Base-by-base conservation (phyloP, 1,140 invertebrate species). In the Tetragnatha versicolor region DNA sequence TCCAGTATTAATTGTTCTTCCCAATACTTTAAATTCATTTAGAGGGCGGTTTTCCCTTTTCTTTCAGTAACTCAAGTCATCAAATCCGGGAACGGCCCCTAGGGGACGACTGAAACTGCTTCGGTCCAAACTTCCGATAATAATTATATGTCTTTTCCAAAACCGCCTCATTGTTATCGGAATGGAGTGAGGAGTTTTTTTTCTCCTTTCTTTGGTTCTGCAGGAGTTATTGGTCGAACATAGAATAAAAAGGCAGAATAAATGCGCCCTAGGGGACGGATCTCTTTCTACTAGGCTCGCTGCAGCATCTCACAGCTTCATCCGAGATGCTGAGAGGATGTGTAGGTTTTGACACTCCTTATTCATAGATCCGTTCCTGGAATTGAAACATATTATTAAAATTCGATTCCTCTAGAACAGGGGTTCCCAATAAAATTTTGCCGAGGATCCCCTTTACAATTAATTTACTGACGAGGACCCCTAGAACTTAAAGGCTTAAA, bases 131-230 rank as follows among this genome's bases (percentile, higher is more conserved):
- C 69, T 73, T 73, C 69, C 69, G 51, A 73, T 73, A 73, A 73
- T 73, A 73, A 73, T 73, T 73, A 73, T 69, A 69, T 39, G 53
- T 73, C 69, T 45, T 31, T 73, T 73, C 69, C 55, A 73, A 73
- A 73, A 73, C 69, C 69, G 17, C 35, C 53, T 33, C 53, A 45
- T 73, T 73, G 69, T 73, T 73, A 73, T 55, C 51, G 53, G 69
- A 73, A 73, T 37, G 69, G 12, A 25, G 53, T 17, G 12, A 31
- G 29, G n/a, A 31, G 33, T 33, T 20, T 42, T 58, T 73, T 60
- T 73, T 60, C 10, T 22, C 27, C 33, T 29, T 7, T 25, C 49
- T 53, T 70, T 20, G 31, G 33, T 27, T 53, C 49, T 7, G 49
- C 22, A 37, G 69, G 69, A 73, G 69, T 73, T 73, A 73, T 73